Base-by-base conservation (phyloP, 2,113 vertebrate genomes). In the Oryzias melastigma region DNA sequence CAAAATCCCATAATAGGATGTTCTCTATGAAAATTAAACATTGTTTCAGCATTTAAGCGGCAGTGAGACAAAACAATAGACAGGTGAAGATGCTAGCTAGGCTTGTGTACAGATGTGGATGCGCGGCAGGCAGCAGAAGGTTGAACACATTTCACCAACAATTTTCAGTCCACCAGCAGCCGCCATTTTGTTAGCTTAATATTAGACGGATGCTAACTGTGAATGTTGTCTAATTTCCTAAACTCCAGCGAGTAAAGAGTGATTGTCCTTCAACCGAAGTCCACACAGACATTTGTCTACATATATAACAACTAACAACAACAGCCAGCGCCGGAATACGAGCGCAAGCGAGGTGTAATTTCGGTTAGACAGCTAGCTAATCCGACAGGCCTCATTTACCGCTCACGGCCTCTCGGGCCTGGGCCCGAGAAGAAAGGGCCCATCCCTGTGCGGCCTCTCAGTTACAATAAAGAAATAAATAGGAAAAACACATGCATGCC, bases 331-430 rank as follows among this genome's bases (percentile, higher is more conserved):
- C 24, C 1, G n/a, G 24, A 16, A 4, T 0, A 22, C 6, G 56
- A 48, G 13, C 8, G 44, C 13, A 29, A 19, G 51, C 52, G 1
- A 5, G 24, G 20, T 19, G 43, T 50, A 16, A 4, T 56, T 15
- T 62, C 15, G 10, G 42, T 10, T 10, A 18, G 27, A 42, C 15
- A 5, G 60, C 65, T 61, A 68, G 81, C 83, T 83, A 61, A 55
- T 52, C 6, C 24, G 52, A 58, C 84, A 92, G 88, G 86, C 88
- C 85, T 24, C 29, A 45, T 53, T 68, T 42, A 16, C 58, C 74
- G 63, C 84, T 85, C 85, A 90, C 88, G 94, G 94, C 94, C 93
- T 94, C 86, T 62, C 52, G 88, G 93, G 93, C 92, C 94, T 86
- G 86, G 85, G 89, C 84, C 78, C 62, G 53, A 66, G 43, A 80